Conservation (phyloP, 2,888 invertebrate species). For the Euspilapteryx auroguttella region DNA sequence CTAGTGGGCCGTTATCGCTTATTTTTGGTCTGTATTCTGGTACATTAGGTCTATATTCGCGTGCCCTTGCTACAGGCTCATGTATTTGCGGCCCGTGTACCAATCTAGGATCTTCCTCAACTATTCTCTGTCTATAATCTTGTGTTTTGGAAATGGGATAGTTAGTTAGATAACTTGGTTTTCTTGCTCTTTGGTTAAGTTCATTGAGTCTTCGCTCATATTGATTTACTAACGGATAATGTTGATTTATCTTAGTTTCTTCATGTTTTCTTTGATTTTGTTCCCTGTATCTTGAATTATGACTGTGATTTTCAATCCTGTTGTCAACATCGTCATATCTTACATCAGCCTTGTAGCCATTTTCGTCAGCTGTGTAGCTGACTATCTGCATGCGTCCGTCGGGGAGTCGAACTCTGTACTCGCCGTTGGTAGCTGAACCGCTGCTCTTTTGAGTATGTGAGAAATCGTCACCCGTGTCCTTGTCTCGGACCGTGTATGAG, state of each 20-base stretch:
- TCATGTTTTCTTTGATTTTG: no score
- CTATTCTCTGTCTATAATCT: no score
- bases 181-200: no score
- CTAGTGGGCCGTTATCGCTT: not conserved
- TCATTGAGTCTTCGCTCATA: no score
- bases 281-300: no score
- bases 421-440: conserved; percentile 66
- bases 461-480: conserved; percentile 67
- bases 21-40: not conserved
- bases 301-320: conserved; percentile 11
- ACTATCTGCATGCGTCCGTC: conserved; percentile 69
- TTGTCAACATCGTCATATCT: conserved; percentile 54
- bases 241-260: not conserved
- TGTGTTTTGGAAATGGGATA: not conserved
- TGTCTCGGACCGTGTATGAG: conserved; percentile 66
- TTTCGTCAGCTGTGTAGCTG: conserved; percentile 67
- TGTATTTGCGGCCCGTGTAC: no score
- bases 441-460: conserved; percentile 66
- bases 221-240: no score
- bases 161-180: not conserved
- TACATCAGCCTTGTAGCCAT: conserved; percentile 68
- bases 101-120: no score
- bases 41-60: no score
- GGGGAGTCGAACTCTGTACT: conserved; percentile 69
- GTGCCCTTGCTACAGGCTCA: no score